Evolutionary conservation across 1,140 invertebrate genomes (phyloP).

Genomic region (Drosophila ambigua): DNA sequence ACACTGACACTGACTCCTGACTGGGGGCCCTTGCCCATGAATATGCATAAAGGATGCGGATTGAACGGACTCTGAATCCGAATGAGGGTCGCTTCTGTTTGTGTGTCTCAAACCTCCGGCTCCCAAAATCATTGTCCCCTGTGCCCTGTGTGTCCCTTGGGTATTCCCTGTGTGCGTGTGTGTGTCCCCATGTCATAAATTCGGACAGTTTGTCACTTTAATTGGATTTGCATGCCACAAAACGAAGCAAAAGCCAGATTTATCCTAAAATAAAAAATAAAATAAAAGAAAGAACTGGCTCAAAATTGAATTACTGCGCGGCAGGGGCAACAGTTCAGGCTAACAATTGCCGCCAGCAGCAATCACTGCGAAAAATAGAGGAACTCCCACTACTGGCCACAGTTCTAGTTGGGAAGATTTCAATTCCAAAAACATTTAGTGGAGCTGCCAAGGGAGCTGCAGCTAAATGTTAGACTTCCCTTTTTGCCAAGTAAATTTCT

Average conservation of each 20-base stretch:
- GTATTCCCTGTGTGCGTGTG: slow-evolving; percentile 25
- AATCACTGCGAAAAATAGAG: too few relatives aligned
- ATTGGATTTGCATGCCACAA: slow-evolving; percentile 65
- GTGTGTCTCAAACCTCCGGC: slow-evolving; percentile 40
- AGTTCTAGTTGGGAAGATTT: too few relatives aligned
- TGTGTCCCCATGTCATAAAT: slow-evolving; percentile 67
- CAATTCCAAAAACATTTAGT: slow-evolving; percentile 10
- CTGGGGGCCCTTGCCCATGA: slow-evolving; percentile 39
- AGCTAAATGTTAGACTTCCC: too few relatives aligned
- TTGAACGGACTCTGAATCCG: slow-evolving; percentile 1
- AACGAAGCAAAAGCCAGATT: slow-evolving; percentile 6
- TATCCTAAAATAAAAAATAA: slow-evolving; percentile 1
- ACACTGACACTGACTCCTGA: not conserved
- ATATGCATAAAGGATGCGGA: slow-evolving; percentile 59
- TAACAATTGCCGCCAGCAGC: too few relatives aligned
- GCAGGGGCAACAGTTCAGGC: too few relatives aligned
- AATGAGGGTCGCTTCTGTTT: slow-evolving; percentile 24
- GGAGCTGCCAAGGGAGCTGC: slow-evolving; percentile 5
- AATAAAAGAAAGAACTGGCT: not conserved
- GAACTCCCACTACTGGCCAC: too few relatives aligned
- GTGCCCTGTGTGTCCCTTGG: slow-evolving; percentile 50
- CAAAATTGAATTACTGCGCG: not conserved
- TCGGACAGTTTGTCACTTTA: slow-evolving; percentile 78
- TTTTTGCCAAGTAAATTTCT: too few relatives aligned
- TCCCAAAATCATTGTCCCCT: slow-evolving; percentile 11